A percentile compares a stretch with the other conserved stretches of the same genome.
Evolutionary conservation across 2,113 vertebrate genomes (phyloP).

Genomic region (Notothenia coriiceps): DNA sequence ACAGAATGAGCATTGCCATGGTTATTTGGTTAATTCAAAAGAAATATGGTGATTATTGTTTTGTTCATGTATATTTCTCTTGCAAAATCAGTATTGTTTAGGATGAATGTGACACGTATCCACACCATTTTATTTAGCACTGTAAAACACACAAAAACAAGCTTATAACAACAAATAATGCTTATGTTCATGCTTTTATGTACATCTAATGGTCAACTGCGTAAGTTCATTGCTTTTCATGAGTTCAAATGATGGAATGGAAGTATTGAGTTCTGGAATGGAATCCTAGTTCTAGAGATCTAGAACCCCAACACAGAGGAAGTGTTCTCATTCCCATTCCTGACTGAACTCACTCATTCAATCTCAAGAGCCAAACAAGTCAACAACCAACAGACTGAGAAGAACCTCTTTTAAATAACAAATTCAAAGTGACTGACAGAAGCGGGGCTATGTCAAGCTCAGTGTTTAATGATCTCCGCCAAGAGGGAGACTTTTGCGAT

Average conservation of each 20-base stretch:
- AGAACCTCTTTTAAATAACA: too few relatives aligned
- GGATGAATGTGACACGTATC: too few relatives aligned
- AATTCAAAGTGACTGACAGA: constrained; percentile 19
- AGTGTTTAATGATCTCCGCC: neutral
- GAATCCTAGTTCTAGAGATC: neutral
- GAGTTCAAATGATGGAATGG: neutral
- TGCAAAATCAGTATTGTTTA: too few relatives aligned
- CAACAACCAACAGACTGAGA: too few relatives aligned
- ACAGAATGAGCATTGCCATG: too few relatives aligned
- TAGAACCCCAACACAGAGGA: neutral
- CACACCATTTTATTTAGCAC: neutral
- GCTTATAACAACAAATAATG: neutral
- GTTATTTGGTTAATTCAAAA: too few relatives aligned
- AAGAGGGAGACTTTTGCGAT: constrained; percentile 23
- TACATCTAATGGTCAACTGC: neutral
- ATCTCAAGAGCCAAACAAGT: neutral
- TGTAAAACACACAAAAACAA: neutral
- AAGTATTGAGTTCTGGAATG: neutral
- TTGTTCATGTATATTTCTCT: too few relatives aligned
- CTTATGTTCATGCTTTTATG: neutral
- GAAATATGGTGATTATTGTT: too few relatives aligned
- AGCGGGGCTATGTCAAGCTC: neutral
- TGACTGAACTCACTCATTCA: neutral
- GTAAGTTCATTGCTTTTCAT: neutral
- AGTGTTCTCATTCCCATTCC: neutral